Base-by-base conservation (phyloP, 2,888 invertebrate genomes). In the Quadroppia sp. region DNA sequence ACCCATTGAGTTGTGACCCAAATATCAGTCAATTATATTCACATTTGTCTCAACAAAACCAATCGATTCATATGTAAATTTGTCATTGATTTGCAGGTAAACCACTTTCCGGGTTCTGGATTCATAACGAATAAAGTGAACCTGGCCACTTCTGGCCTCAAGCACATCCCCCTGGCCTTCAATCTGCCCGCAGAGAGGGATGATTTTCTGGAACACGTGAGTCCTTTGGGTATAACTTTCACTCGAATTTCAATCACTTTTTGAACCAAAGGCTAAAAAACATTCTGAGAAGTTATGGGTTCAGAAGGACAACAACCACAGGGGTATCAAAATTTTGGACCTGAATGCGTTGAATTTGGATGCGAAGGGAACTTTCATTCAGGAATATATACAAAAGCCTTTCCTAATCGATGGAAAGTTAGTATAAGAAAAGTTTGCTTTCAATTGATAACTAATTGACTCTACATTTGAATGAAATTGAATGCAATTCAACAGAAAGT, bases 91-190 rank as follows among this genome's bases (percentile, higher is more conserved):
- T 53, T 1, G 23, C 69, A 75, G 71, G 76, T 76, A 7, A 76
- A 76, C 40, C 76, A 76, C 42, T 76, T 76, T 40, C 76, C 76
- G 2, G 97, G 96, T 0, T 91, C 91, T 59, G 96, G 96, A 0
- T 94, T 87, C 81, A 88, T 97, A 71, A 94, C 95, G 0, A 94
- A 92, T 80, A 98, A 98, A 86, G 92, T 90, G 6, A 90, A 90
- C 80, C 85, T 98, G 71, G 93, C 94, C 0, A 91, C 90, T 3
- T 88, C 75, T 9, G 83, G 86, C n/a, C 85, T 90, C 23, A 86
- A 87, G 75, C 91, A 90, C 79, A 89, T 96, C 76, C 97, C 96
- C 0, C 87, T 86, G 78, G 92, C 97, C 0, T 98, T 96, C 82
- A 88, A 89, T 80, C 84, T 98, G 75, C 97, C 98, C 0, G 84